Percentiles rank a stretch among this genome's conserved stretches.
Conservation (phyloP, 2,888 invertebrate genomes). For the Prionchulus punctatus region DNA sequence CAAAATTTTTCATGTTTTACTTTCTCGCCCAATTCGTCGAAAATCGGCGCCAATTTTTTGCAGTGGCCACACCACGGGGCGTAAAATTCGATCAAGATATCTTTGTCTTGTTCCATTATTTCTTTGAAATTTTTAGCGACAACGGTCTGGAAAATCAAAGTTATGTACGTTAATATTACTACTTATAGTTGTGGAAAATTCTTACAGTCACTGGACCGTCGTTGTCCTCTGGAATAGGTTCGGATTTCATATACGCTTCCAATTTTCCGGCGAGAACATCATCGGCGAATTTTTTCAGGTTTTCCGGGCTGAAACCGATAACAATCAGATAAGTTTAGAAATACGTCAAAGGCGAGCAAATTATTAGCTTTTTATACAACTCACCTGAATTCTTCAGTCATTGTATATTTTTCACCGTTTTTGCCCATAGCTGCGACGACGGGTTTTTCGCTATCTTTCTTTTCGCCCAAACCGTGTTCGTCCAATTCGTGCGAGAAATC, state of each 20-base stretch:
- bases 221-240: constrained; percentile 68
- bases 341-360: neutral
- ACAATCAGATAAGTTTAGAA: neutral
- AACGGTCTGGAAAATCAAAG: constrained; percentile 44
- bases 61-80: constrained; percentile 99
- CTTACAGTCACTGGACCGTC: constrained; percentile 43
- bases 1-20: constrained; percentile 18
- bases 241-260: constrained; percentile 85
- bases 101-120: constrained; percentile 71
- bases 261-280: constrained; percentile 63
- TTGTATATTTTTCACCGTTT: constrained; percentile 69
- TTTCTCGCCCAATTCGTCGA: constrained; percentile 65
- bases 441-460: constrained; percentile 65
- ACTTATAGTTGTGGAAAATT: neutral
- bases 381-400: constrained; percentile 81
- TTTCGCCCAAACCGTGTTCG: constrained; percentile 76
- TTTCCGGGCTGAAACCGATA: constrained; percentile 51
- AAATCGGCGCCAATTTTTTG: constrained; percentile 80
- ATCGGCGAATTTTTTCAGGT: constrained; percentile 63
- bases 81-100: constrained; percentile 92
- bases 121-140: constrained; percentile 96
- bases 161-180: neutral
- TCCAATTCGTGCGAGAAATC: constrained; percentile 85
- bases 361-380: constrained; percentile 26
- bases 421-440: constrained; percentile 63